These are phyloP conservation scores for Harpagifer antarcticus DNA, from an alignment of 2,797 vertebrate species.

Conservation along the genomic window DNA sequence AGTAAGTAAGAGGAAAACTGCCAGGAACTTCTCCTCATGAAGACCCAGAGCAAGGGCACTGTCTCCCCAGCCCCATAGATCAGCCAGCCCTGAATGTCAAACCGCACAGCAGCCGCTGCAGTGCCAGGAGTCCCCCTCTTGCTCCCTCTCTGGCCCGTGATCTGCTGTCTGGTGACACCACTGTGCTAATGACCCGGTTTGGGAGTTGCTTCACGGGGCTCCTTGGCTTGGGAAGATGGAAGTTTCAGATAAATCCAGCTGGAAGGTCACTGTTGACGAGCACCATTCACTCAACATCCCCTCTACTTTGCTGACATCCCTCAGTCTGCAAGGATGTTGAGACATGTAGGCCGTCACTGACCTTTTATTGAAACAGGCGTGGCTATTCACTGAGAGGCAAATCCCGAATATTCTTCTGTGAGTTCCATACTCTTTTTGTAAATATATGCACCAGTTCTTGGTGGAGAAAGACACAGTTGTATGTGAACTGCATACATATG, in stretches of 20 bases:
- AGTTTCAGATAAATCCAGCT: constrained; percentile 84
- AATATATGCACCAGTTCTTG: constrained; percentile 19
- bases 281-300: constrained; percentile 66
- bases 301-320: constrained; percentile 64
- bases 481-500: constrained; percentile 52
- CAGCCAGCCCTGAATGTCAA: constrained; percentile 89
- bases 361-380: constrained; percentile 4
- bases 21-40: constrained; percentile 80
- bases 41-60: constrained; percentile 87
- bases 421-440: constrained; percentile 13
- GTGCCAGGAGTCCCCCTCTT: constrained; percentile 85
- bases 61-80: constrained; percentile 87
- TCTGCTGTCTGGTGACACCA: constrained; percentile 87
- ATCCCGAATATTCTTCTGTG: not conserved
- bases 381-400: not conserved
- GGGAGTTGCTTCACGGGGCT: constrained; percentile 83
- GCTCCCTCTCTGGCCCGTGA: constrained; percentile 84
- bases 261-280: constrained; percentile 84
- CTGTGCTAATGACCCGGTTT: constrained; percentile 87
- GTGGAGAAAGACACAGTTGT: constrained; percentile 22
- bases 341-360: constrained; percentile 20
- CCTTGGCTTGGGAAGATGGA: constrained; percentile 87
- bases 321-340: constrained; percentile 43
- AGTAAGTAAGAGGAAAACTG: constrained; percentile 77
- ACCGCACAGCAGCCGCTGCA: constrained; percentile 80